These are phyloP conservation scores for Microplitis demolitor DNA, from an alignment of 1,140 invertebrate genomes.

Conservation along the genomic window DNA sequence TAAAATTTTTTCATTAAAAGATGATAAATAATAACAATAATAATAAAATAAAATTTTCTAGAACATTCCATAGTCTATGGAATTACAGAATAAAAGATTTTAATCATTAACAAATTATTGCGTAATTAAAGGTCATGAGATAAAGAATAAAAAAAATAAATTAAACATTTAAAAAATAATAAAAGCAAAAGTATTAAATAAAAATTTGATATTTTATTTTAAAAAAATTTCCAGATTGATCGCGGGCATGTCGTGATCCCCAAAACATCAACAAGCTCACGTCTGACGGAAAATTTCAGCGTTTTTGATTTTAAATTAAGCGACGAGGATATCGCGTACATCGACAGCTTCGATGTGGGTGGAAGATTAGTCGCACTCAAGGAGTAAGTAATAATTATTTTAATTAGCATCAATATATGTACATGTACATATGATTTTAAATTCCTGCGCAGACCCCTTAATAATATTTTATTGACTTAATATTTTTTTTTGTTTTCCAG, in stretches of 20 bases:
- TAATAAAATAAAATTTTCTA: too few relatives aligned
- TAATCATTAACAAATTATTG: too few relatives aligned
- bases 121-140: too few relatives aligned
- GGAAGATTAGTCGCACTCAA: slow-evolving; percentile 38
- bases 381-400: slow-evolving; percentile 36
- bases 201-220: background rate
- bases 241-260: slow-evolving; percentile 79
- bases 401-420: background rate
- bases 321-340: slow-evolving; percentile 47
- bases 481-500: slow-evolving; percentile 12
- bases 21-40: too few relatives aligned
- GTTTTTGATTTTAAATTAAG: slow-evolving; percentile 66
- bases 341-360: slow-evolving; percentile 51
- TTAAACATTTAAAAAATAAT: too few relatives aligned
- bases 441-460: background rate
- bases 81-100: too few relatives aligned
- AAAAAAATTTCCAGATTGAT: slow-evolving; percentile 65
- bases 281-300: slow-evolving; percentile 65
- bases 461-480: background rate
- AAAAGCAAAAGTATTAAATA: background rate
- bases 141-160: too few relatives aligned
- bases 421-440: background rate
- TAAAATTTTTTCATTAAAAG: too few relatives aligned
- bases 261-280: slow-evolving; percentile 67
- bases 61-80: too few relatives aligned